phyloP scores from a whole-genome alignment of 2,797 vertebrate species.

The Synaphobranchus kaupii region DNA sequence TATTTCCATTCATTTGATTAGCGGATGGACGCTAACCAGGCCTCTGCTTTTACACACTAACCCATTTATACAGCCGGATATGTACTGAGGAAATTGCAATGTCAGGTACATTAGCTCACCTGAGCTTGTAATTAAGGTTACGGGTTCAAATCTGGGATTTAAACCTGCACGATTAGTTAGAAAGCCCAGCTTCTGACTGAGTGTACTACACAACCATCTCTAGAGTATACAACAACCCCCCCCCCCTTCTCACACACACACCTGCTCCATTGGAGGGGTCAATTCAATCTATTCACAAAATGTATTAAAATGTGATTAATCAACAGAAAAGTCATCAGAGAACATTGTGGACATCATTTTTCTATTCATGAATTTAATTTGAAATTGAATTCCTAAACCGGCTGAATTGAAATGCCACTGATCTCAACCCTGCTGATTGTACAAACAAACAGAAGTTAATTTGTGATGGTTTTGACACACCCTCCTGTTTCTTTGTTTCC shows the following conservation, averaged over 20 bases:
- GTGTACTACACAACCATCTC: not conserved
- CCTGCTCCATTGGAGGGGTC: too few species aligned
- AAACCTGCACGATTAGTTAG: not conserved
- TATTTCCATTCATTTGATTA: not conserved
- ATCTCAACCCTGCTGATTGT: not conserved
- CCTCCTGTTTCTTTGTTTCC: slow-evolving; percentile 41
- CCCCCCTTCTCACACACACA: too few species aligned
- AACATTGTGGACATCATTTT: not conserved
- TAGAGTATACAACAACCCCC: too few species aligned
- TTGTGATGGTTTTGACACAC: not conserved
- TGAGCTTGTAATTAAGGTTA: too few species aligned
- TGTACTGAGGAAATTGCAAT: not conserved
- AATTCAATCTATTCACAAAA: not conserved
- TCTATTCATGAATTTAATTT: not conserved
- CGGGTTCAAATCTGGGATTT: too few species aligned
- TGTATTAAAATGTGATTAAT: not conserved
- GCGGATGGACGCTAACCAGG: not conserved
- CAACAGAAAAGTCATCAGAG: not conserved
- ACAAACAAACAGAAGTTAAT: not conserved
- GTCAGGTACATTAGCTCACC: not conserved
- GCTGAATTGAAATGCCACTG: not conserved
- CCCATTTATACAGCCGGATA: not conserved
- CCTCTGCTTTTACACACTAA: not conserved
- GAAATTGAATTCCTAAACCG: not conserved
- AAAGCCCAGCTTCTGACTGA: not conserved